Conservation (phyloP, 1,140 invertebrate genomes). For the Helicoverpa armigera region DNA sequence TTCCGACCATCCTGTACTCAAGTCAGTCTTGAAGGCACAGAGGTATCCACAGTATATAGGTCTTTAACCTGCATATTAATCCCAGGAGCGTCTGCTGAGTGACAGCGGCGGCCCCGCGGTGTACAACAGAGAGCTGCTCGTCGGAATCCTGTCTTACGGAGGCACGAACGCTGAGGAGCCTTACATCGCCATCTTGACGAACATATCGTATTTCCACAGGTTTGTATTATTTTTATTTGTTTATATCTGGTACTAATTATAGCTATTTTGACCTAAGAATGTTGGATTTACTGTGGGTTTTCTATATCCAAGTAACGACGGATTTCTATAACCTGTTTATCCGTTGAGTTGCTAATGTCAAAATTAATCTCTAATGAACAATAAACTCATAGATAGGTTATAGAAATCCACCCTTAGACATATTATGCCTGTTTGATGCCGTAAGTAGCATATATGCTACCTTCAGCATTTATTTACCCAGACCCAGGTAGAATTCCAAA, state of each 20-base stretch:
- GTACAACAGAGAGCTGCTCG: constrained; percentile 56
- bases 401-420: too few species aligned
- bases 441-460: too few species aligned
- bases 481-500: too few species aligned
- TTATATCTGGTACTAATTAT: neutral
- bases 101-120: constrained; percentile 73
- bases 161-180: constrained; percentile 49
- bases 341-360: too few species aligned
- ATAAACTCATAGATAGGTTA: too few species aligned
- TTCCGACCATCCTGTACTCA: too few species aligned
- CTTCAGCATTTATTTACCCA: too few species aligned
- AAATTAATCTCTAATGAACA: too few species aligned
- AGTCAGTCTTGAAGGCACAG: too few species aligned
- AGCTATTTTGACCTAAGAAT: neutral
- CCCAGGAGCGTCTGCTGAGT: constrained; percentile 64
- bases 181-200: constrained; percentile 68
- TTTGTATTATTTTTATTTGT: constrained; percentile 29
- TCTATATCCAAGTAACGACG: too few species aligned
- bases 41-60: neutral
- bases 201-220: constrained; percentile 75
- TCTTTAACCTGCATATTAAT: constrained; percentile 28
- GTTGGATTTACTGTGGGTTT: neutral
- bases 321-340: too few species aligned
- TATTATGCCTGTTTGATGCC: too few species aligned
- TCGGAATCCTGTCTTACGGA: constrained; percentile 69